Percentiles rank a stretch among this genome's conserved stretches.
Evolutionary conservation across 2,797 vertebrate genomes (phyloP).

Genomic region (Trachops cirrhosus): DNA sequence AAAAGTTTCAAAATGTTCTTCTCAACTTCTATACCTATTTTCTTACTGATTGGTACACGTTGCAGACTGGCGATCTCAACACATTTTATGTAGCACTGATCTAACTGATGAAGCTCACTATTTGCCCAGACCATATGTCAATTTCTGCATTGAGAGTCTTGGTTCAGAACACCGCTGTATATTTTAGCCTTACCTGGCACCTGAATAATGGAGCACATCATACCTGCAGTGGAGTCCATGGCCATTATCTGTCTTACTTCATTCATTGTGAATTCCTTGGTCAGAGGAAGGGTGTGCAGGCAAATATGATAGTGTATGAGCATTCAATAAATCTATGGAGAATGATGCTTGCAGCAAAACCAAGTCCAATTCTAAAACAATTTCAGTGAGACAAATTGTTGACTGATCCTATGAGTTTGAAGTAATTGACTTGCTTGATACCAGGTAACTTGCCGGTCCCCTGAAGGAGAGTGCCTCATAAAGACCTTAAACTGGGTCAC

Average conservation of each 20-base stretch:
- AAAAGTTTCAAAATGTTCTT: not conserved
- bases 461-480: not conserved
- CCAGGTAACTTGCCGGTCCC: not conserved
- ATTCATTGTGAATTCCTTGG: not conserved
- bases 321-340: not conserved
- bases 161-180: not conserved
- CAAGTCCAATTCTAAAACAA: not conserved
- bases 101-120: not conserved
- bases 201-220: not conserved
- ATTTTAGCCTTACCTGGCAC: not conserved
- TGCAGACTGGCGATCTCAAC: not conserved
- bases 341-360: not conserved
- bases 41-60: not conserved
- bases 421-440: not conserved
- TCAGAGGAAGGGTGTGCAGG: not conserved
- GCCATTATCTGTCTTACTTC: not conserved
- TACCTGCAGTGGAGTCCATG: not conserved
- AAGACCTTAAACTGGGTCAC: not conserved
- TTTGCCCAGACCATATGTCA: not conserved
- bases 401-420: not conserved
- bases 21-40: not conserved
- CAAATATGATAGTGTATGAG: not conserved
- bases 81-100: not conserved
- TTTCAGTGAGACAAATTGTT: not conserved
- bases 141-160: not conserved